phyloP scores from a whole-genome alignment of 92 coral and sea anemone genomes.

The Pocillopora grandis region DNA sequence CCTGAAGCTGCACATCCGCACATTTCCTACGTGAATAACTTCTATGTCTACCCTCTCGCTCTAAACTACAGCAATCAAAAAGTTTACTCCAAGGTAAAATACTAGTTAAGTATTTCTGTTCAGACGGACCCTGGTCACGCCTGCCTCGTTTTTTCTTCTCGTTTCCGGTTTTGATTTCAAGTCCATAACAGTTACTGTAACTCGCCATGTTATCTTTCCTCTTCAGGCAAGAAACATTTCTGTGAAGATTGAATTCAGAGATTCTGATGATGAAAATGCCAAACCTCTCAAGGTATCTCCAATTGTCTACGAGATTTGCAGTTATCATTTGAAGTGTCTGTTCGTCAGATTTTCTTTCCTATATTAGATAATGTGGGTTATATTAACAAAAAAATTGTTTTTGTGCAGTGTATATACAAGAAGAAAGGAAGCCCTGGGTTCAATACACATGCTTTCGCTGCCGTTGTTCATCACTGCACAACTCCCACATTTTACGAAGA shows the following conservation, averaged over 20 bases:
- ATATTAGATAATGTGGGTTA: too few relatives aligned
- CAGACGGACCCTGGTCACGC: background rate
- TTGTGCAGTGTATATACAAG: constrained; percentile 84
- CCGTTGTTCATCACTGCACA: constrained; percentile 94
- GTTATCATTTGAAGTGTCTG: too few relatives aligned
- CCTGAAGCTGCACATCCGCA: constrained; percentile 94
- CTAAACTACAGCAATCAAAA: constrained; percentile 92
- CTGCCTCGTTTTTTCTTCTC: background rate
- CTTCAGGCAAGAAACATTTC: constrained; percentile 90
- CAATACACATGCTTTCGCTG: constrained; percentile 74
- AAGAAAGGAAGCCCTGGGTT: constrained; percentile 85
- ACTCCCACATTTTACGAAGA: constrained; percentile 94
- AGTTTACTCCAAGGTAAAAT: constrained; percentile 82
- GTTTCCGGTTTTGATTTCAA: background rate
- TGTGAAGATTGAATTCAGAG: constrained; percentile 91
- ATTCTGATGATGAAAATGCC: constrained; percentile 80
- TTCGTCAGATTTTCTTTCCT: background rate
- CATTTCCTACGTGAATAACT: constrained; percentile 83
- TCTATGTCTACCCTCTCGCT: constrained; percentile 85
- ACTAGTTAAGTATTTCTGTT: too few relatives aligned
- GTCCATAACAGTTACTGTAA: too few relatives aligned
- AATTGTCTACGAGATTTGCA: background rate
- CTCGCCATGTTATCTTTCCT: background rate
- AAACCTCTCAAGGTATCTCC: constrained; percentile 85
- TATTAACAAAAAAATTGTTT: background rate